Percentiles rank a stretch among this genome's conserved stretches.
phyloP scores from a whole-genome alignment of 2,113 vertebrate genomes.

The Pleuronectes platessa region DNA sequence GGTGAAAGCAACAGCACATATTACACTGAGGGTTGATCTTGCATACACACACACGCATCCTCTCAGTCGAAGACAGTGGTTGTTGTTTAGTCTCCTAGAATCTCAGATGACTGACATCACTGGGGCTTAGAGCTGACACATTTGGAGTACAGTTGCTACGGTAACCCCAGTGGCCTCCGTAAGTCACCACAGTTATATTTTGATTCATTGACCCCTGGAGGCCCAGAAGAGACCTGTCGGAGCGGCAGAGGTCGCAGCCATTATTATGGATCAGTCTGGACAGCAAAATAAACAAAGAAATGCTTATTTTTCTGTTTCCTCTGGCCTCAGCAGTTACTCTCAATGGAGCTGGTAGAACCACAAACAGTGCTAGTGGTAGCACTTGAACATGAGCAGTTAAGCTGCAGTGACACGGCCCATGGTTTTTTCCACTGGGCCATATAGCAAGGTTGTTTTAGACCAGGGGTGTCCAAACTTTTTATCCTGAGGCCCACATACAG shows the following conservation, averaged over 20 bases:
- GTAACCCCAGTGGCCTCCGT: conserved; percentile 31
- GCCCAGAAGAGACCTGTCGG: conserved; percentile 4
- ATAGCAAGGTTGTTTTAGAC: too few relatives aligned
- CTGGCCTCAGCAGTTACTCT: too few relatives aligned
- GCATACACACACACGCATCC: background rate
- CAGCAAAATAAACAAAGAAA: background rate
- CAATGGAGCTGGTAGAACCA: too few relatives aligned
- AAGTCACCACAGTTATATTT: conserved; percentile 34
- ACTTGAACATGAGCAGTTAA: too few relatives aligned
- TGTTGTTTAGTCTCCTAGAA: conserved; percentile 21
- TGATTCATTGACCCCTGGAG: conserved; percentile 44
- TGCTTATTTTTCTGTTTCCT: background rate
- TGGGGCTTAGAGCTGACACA: conserved; percentile 42
- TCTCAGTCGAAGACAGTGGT: background rate
- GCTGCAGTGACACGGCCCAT: too few relatives aligned
- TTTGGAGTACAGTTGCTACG: conserved; percentile 23
- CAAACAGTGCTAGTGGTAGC: too few relatives aligned
- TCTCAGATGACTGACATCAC: conserved; percentile 46
- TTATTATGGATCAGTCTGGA: background rate
- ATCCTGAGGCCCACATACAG: too few relatives aligned
- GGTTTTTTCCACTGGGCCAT: too few relatives aligned
- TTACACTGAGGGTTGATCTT: too few relatives aligned
- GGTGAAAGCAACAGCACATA: too few relatives aligned
- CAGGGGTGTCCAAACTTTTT: too few relatives aligned
- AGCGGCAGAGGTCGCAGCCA: background rate